A percentile compares a stretch with the other conserved stretches of the same genome.
These are phyloP conservation scores for Oncorhynchus clarkii DNA, from an alignment of 2,113 vertebrate species.

Conservation along the genomic window DNA sequence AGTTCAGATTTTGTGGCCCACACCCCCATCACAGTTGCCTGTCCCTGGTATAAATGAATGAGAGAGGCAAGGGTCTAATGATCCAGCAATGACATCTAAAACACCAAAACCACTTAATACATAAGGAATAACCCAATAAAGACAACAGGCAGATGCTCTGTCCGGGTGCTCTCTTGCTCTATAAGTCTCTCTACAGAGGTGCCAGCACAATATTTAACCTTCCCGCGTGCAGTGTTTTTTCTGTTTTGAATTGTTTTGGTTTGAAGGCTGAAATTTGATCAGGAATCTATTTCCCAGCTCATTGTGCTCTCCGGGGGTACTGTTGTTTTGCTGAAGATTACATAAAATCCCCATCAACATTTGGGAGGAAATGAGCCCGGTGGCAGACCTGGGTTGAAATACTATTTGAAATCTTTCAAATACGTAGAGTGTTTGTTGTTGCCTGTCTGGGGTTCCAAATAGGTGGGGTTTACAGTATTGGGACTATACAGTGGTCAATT, in stretches of 20 bases:
- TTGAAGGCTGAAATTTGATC: constrained; percentile 45
- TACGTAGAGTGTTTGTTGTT: too few species aligned
- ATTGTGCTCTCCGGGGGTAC: constrained; percentile 24
- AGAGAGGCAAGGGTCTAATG: constrained; percentile 43
- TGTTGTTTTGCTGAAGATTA: constrained; percentile 29
- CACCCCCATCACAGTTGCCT: too few species aligned
- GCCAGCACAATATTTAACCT: constrained; percentile 27
- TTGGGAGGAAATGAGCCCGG: not conserved
- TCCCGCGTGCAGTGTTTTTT: constrained; percentile 9
- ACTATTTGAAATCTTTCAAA: too few species aligned
- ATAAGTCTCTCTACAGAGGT: constrained; percentile 24
- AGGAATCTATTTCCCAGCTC: constrained; percentile 39
- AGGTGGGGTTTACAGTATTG: too few species aligned
- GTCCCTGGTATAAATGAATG: not conserved
- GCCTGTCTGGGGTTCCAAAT: too few species aligned
- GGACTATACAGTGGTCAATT: too few species aligned
- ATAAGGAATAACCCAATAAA: constrained; percentile 31
- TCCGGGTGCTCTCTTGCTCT: constrained; percentile 22
- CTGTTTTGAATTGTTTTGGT: constrained; percentile 44
- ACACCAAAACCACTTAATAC: constrained; percentile 6
- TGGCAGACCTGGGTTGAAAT: too few species aligned
- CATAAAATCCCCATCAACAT: constrained; percentile 16
- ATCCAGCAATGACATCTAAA: constrained; percentile 34
- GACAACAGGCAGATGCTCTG: constrained; percentile 34
- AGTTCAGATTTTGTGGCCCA: too few species aligned